These are phyloP conservation scores for Nemotelus pantherinus DNA, from an alignment of 2,888 invertebrate species.

Conservation along the genomic window DNA sequence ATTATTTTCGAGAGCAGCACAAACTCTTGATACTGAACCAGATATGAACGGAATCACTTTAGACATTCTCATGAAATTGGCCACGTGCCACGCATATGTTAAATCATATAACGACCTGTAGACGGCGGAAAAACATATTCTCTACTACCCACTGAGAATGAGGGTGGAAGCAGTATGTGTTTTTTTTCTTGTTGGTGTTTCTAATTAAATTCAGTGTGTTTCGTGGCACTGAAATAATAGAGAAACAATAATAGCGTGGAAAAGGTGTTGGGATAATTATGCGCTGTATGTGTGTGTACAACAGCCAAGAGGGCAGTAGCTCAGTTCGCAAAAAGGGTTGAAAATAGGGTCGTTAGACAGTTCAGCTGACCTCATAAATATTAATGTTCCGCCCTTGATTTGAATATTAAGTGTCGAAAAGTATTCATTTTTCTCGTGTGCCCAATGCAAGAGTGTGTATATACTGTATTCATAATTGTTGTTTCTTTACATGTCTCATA, in stretches of 20 bases:
- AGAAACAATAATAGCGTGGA: neutral
- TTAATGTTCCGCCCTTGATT: conserved; percentile 46
- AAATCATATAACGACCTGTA: neutral
- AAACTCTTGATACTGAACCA: too few relatives aligned
- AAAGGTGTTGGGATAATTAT: conserved; percentile 4
- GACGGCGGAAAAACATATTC: too few relatives aligned
- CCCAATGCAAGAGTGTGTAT: neutral
- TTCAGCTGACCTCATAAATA: conserved; percentile 47
- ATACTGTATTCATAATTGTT: too few relatives aligned
- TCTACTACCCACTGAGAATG: too few relatives aligned
- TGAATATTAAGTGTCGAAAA: neutral
- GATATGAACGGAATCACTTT: neutral
- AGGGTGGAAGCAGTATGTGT: too few relatives aligned
- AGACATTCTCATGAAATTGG: neutral
- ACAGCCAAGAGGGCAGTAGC: neutral
- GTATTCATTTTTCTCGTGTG: conserved; percentile 32
- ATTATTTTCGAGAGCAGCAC: too few relatives aligned
- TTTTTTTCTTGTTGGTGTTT: too few relatives aligned
- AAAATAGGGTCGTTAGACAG: conserved; percentile 43
- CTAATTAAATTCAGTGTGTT: conserved; percentile 11
- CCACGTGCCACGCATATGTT: neutral
- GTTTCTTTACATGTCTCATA: too few relatives aligned
- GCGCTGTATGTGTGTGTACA: neutral
- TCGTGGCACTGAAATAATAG: neutral
- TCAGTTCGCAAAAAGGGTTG: conserved; percentile 36